Conservation (phyloP, 1,140 invertebrate genomes). For the Achroia grisella region DNA sequence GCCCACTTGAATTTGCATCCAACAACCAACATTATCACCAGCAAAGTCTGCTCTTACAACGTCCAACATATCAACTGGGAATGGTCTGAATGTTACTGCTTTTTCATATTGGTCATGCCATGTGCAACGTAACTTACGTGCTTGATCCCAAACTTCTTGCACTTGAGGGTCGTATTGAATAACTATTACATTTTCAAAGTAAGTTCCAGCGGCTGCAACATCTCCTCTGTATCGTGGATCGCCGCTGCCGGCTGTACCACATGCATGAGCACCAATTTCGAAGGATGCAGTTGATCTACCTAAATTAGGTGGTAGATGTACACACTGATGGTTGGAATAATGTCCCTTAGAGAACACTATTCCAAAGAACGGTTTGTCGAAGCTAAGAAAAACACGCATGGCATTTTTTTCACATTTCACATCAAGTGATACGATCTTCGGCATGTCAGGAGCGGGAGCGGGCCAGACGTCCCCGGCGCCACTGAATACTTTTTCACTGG, state of each 20-base stretch:
- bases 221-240: constrained; percentile 89
- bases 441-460: constrained; percentile 86
- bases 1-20: constrained; percentile 96
- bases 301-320: constrained; percentile 90
- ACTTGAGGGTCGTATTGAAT: constrained; percentile 96
- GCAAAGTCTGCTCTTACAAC: constrained; percentile 95
- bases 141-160: constrained; percentile 97
- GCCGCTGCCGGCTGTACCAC: constrained; percentile 92
- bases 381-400: constrained; percentile 94
- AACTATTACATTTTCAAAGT: constrained; percentile 96
- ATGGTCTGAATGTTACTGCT: constrained; percentile 94
- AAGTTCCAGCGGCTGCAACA: constrained; percentile 91
- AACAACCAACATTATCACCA: constrained; percentile 95
- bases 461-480: constrained; percentile 87
- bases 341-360: constrained; percentile 95
- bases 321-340: constrained; percentile 93
- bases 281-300: constrained; percentile 91
- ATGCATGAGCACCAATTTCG: constrained; percentile 92
- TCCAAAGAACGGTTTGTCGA: constrained; percentile 95
- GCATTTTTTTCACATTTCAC: constrained; percentile 96
- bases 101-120: constrained; percentile 98
- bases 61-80: constrained; percentile 96
- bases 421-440: constrained; percentile 92
- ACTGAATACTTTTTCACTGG: constrained; percentile 68
- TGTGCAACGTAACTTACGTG: constrained; percentile 91